These are phyloP conservation scores for Hippopotamyrus pictus DNA, from an alignment of 2,797 vertebrate species.

Conservation along the genomic window DNA sequence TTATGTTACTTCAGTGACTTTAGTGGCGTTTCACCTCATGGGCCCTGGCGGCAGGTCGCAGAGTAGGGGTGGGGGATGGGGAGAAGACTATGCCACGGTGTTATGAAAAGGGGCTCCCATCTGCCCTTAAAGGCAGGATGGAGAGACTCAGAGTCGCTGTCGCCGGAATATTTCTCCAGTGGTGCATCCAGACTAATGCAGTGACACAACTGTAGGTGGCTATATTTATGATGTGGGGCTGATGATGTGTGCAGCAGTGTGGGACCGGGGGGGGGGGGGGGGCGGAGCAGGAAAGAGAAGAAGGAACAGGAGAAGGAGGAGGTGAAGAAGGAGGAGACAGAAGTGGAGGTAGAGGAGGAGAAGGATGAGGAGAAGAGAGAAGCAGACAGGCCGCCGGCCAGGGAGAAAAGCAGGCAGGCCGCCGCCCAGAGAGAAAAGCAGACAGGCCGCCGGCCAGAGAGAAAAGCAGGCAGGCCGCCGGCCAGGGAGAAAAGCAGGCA, in stretches of 20 bases:
- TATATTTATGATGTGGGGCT: not conserved
- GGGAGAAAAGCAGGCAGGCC: too few relatives aligned
- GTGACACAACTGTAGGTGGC: not conserved
- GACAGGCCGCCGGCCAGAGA: too few relatives aligned
- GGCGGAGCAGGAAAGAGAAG: not conserved
- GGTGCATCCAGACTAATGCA: not conserved
- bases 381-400: too few relatives aligned
- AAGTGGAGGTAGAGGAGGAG: not conserved
- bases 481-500: too few relatives aligned
- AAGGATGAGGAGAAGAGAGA: not conserved
- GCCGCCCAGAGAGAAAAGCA: too few relatives aligned
- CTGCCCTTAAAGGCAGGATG: not conserved
- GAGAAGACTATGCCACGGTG: not conserved
- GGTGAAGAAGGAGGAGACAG: not conserved
- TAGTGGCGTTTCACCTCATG: not conserved
- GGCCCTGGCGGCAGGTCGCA: not conserved
- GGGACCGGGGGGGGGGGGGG: not conserved
- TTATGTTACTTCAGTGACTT: not conserved
- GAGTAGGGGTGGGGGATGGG: not conserved
- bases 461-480: not conserved
- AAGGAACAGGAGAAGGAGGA: not conserved
- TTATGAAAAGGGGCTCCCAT: not conserved
- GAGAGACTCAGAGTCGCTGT: not conserved
- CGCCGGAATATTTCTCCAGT: not conserved
- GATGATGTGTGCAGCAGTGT: not conserved